A percentile compares a stretch with the other conserved stretches of the same genome.
These are phyloP conservation scores for Mesochorus sp. DNA, from an alignment of 2,888 invertebrate species.

Conservation along the genomic window DNA sequence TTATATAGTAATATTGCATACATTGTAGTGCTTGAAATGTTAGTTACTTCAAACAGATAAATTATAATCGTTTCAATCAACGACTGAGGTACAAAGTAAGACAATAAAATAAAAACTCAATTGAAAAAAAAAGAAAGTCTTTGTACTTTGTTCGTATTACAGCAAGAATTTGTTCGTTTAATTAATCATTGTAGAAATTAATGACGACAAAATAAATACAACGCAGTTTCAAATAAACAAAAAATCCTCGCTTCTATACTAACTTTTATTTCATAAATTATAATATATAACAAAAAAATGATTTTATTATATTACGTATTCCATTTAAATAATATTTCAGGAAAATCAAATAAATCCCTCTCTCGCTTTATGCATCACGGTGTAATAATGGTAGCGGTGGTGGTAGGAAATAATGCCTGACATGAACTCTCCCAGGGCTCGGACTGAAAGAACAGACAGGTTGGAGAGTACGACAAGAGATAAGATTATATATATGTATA, in stretches of 20 bases:
- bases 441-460: constrained; percentile 23
- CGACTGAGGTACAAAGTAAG: not conserved
- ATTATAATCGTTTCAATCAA: not conserved
- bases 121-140: not conserved
- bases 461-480: constrained; percentile 8
- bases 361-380: not conserved
- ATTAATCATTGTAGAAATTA: no score
- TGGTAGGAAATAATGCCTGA: constrained; percentile 9
- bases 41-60: not conserved
- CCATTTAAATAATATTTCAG: not conserved
- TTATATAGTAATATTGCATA: no score
- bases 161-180: no score
- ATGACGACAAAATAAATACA: no score
- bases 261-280: not conserved
- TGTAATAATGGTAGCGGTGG: not conserved
- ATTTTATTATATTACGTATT: no score
- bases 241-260: not conserved
- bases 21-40: not conserved
- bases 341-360: not conserved
- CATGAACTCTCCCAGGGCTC: constrained; percentile 31
- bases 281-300: no score
- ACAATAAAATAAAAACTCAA: not conserved
- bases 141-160: no score
- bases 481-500: not conserved
- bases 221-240: no score